phyloP scores from a whole-genome alignment of 1,140 invertebrate genomes.

The Octopus bimaculoides region DNA sequence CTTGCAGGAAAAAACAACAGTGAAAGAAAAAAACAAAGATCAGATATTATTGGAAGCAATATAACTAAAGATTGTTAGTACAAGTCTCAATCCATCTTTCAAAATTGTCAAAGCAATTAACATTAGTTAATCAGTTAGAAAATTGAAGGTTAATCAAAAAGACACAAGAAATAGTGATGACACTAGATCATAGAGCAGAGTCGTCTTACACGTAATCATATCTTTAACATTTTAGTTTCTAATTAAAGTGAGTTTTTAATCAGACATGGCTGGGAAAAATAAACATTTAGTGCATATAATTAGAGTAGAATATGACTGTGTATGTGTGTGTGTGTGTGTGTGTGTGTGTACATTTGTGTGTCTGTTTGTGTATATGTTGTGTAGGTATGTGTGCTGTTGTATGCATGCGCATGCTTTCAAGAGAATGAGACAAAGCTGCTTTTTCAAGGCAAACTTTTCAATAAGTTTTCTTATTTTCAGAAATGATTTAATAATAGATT shows the following conservation, averaged over 20 bases:
- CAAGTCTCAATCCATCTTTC: background rate
- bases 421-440: no score
- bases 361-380: background rate
- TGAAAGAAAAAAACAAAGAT: background rate
- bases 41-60: background rate
- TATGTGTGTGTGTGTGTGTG: background rate
- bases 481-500: background rate
- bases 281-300: background rate
- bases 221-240: background rate
- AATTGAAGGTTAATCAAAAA: no score
- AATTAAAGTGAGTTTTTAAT: conserved; percentile 35
- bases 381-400: no score
- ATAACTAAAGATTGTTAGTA: no score
- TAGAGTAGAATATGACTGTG: background rate
- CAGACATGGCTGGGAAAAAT: conserved; percentile 64
- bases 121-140: background rate
- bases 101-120: background rate
- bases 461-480: background rate
- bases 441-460: no score
- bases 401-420: no score
- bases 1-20: conserved; percentile 33
- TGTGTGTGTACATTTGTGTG: background rate
- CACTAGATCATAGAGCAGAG: no score
- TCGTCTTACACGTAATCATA: no score
- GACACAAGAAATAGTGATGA: no score